Evolutionary conservation across 2,888 invertebrate genomes (phyloP), one percentile per base, ranked within the genome.

Genomic region (Phania funesta): DNA sequence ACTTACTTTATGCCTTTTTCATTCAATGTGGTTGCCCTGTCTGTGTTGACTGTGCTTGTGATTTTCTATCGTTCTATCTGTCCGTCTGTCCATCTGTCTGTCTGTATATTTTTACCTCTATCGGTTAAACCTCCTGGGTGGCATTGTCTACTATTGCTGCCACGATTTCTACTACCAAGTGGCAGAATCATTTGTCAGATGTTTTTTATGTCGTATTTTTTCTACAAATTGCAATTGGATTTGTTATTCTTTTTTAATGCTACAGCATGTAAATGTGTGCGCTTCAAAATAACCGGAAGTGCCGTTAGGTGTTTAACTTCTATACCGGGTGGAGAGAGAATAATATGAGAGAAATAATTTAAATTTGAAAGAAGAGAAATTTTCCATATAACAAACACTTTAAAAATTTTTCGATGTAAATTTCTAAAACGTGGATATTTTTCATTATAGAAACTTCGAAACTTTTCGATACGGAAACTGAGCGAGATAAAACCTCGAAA

Each of bases 141-240:
- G 76, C 70, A 81, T 81, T 81, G 81, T 76, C 76, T 83, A 64
- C 67, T 75, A 67, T 71, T 62, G 68, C 81, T 74, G 79, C 84
- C 70, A 74, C 81, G 60, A 52, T 44, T 62, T 68, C 76, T 80
- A 68, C 79, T 73, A 71, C 74, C 80, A 79, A 82, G 84, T 80
- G 83, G 83, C 79, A 82, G 82, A 81, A 86, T 86, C 85, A 86
- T 85, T 86, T 86, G 85, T 85, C 85, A 86, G 86, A 83, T 84
- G 41, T 16, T 54, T 56, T 77, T 70, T 78, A 11, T 16, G 54
- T 56, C 16, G 5, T 32, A 8, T 32, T 67, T 54, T 80, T 68
- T 44, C 54, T 52, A 60, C 74, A 85, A 85, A 86, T 85, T 85
- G 85, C 86, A 86, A 85, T 86, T 85, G 84, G 85, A 86, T 86